Conservation (phyloP, 2,888 invertebrate genomes). For the Aethes cnicana region DNA sequence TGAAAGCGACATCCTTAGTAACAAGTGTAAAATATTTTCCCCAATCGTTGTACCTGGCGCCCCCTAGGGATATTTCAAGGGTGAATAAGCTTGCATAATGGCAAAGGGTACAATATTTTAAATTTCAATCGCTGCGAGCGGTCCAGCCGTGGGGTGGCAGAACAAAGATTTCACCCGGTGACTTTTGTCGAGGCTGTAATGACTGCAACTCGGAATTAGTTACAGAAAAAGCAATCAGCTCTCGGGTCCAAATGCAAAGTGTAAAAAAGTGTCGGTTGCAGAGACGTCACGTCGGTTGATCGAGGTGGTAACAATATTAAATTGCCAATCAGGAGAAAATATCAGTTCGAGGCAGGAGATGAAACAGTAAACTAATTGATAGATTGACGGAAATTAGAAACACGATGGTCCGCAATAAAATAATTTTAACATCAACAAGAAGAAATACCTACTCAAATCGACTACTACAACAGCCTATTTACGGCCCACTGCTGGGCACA, state of each 20-base stretch:
- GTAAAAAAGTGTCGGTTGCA: conserved; percentile 22
- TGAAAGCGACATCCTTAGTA: conserved; percentile 79
- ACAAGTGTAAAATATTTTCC: conserved; percentile 83
- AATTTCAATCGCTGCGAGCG: conserved; percentile 83
- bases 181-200: conserved; percentile 75
- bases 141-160: conserved; percentile 68
- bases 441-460: no score
- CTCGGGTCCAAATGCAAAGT: conserved; percentile 5
- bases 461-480: no score
- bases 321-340: not conserved
- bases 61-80: conserved; percentile 83
- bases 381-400: no score
- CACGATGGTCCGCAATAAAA: no score
- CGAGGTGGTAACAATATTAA: not conserved
- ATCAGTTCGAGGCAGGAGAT: not conserved
- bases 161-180: conserved; percentile 76
- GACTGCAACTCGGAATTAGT: conserved; percentile 59
- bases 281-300: conserved; percentile 21
- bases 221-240: conserved; percentile 27
- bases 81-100: conserved; percentile 83
- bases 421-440: no score
- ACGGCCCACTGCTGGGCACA: no score
- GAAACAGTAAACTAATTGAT: not conserved
- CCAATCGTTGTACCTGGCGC: conserved; percentile 80
- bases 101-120: conserved; percentile 83